phyloP scores from a whole-genome alignment of 30 jellyfish, hydroid and myxozoan genomes.

The Hydra vulgaris region DNA sequence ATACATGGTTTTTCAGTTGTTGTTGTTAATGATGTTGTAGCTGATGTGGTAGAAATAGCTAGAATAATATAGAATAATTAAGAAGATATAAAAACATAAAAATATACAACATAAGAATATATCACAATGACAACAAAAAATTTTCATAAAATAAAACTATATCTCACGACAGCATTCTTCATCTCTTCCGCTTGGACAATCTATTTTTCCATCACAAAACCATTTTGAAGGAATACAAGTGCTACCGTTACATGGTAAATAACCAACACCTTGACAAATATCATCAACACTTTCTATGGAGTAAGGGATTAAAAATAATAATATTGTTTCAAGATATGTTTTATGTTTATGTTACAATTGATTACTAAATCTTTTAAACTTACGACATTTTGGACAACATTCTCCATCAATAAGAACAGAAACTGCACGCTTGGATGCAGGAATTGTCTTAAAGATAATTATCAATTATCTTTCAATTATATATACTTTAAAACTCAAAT shows the following conservation, averaged over 20 bases:
- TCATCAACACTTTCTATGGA: conserved; percentile 12
- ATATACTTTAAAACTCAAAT: too few relatives aligned
- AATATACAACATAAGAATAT: too few relatives aligned
- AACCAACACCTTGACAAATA: conserved; percentile 10
- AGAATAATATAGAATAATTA: not conserved
- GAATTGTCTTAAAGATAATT: not conserved
- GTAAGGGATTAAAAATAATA: not conserved
- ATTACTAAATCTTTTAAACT: too few relatives aligned
- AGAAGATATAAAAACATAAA: not conserved
- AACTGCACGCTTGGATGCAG: not conserved
- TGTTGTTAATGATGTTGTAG: conserved; percentile 14
- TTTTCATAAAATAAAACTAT: not conserved
- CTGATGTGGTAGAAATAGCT: not conserved
- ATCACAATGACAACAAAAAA: too few relatives aligned
- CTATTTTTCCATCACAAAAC: conserved; percentile 25
- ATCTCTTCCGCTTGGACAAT: conserved; percentile 20
- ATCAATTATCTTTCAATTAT: too few relatives aligned
- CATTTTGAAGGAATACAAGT: conserved; percentile 21
- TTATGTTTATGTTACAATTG: too few relatives aligned
- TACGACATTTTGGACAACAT: conserved; percentile 5
- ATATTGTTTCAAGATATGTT: not conserved
- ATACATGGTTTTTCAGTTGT: not conserved
- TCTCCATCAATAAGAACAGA: not conserved
- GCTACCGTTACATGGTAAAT: conserved; percentile 10
- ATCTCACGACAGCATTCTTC: conserved; percentile 34